phyloP scores from a whole-genome alignment of 2,113 vertebrate species.

The Poecile atricapillus region DNA sequence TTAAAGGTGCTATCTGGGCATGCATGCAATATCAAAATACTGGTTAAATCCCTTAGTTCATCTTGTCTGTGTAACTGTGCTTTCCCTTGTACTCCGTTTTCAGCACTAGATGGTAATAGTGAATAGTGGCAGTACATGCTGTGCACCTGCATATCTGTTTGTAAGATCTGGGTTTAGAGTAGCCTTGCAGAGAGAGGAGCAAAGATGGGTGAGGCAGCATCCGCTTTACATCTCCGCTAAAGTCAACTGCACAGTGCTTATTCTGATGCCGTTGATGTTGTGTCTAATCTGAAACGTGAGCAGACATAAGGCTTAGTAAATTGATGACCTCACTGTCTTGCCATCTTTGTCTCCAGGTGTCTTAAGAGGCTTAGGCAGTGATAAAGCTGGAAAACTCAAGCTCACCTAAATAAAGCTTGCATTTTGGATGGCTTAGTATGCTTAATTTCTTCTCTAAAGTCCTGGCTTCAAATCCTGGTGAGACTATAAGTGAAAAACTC shows the following conservation, averaged over 20 bases:
- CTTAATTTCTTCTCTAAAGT: neutral
- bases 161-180: neutral
- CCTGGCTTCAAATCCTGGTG: neutral
- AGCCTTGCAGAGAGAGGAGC: neutral
- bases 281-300: conserved; percentile 68
- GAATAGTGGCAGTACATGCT: neutral
- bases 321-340: conserved; percentile 65
- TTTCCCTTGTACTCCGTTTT: neutral
- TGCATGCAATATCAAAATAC: neutral
- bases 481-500: neutral
- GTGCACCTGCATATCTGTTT: neutral
- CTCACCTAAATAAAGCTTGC: neutral
- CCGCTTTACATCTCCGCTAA: neutral
- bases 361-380: neutral
- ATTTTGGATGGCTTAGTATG: neutral
- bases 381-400: conserved; percentile 9
- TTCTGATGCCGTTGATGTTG: conserved; percentile 51
- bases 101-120: neutral
- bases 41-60: neutral
- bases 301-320: conserved; percentile 62
- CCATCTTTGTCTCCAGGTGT: neutral
- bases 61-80: neutral
- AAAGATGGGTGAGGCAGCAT: neutral
- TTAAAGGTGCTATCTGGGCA: neutral
- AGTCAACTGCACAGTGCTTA: conserved; percentile 14